Percentiles rank a stretch among this genome's conserved stretches.
Conservation (phyloP, 2,113 vertebrate genomes). For the Thamnophis sirtalis region DNA sequence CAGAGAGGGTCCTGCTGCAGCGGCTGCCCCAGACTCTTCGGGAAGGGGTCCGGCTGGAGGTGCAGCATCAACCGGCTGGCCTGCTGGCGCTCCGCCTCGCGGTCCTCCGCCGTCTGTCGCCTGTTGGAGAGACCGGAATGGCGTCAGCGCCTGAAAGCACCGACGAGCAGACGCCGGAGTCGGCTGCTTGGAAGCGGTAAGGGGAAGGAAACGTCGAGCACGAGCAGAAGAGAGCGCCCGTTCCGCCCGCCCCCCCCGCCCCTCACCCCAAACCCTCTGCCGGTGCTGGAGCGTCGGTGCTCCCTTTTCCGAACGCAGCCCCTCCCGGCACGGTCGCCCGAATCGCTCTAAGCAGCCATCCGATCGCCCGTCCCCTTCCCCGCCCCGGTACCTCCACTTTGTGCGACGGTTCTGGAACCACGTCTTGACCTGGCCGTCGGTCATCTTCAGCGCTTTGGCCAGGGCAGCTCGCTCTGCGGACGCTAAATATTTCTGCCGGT, state of each 20-base stretch:
- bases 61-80: constrained; percentile 94
- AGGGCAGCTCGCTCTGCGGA: constrained; percentile 81
- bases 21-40: constrained; percentile 83
- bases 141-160: background rate
- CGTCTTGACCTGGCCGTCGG: constrained; percentile 95
- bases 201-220: background rate
- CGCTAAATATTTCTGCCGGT: constrained; percentile 91
- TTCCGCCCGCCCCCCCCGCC: background rate
- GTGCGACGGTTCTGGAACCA: constrained; percentile 98
- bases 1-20: constrained; percentile 92
- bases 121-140: constrained; percentile 59
- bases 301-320: background rate
- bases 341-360: background rate
- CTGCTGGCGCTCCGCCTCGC: constrained; percentile 94
- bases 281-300: background rate
- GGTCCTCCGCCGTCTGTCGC: constrained; percentile 95
- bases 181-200: background rate
- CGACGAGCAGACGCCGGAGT: too few relatives aligned
- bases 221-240: background rate
- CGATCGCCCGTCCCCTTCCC: background rate
- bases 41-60: constrained; percentile 94
- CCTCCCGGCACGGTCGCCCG: background rate
- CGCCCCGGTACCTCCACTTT: constrained; percentile 85
- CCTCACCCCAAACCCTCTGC: background rate
- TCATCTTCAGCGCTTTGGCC: constrained; percentile 96